Base-by-base conservation (phyloP, 2,797 vertebrate species). In the Diplodus puntazzo region DNA sequence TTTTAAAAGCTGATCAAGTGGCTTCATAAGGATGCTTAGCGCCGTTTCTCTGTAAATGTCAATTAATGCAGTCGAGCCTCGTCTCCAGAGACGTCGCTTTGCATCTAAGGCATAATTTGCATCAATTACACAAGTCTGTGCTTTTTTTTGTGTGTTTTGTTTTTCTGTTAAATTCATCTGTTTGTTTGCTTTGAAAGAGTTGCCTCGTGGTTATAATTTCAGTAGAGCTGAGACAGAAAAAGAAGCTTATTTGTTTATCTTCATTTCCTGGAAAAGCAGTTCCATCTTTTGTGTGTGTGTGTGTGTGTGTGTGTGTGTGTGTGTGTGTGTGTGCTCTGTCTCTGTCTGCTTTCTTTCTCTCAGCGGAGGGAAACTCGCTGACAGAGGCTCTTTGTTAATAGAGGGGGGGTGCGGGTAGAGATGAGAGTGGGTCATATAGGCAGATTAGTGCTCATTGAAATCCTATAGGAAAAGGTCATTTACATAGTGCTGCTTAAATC, bases 391-490 rank as follows among this genome's bases (percentile, higher is more conserved):
- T 91, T 92, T 94, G 91, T 94, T 85, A 86, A 88, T 67, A 21
- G 66, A 58, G 61, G 62, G 34, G 34, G 60, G 49, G 11, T 11
- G 30, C 30, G 30, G 42, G 20, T 68, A 30, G 75, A 57, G 90
- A 80, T 83, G 85, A 87, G 86, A 71, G 79, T 69, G 50, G 90
- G 89, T 94, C 90, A 90, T 62, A 77, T 67, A 63, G 77, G 77
- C 89, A 88, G 89, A 93, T 94, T 93, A 93, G 88, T 70, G 70
- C 76, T 92, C 80, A 91, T 90, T 93, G 92, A 91, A 93, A 92
- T 93, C 91, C 91, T 89, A 92, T 93, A 92, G 87, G 77, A 88
- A 88, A 79, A 80, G 88, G 81, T 89, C 88, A 84, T 90, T 91
- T 90, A 89, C 89, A 90, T 81, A 86, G 87, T 82, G 83, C 77